phyloP scores from a whole-genome alignment of 2,888 invertebrate species.

The Hoplodrina blanda region DNA sequence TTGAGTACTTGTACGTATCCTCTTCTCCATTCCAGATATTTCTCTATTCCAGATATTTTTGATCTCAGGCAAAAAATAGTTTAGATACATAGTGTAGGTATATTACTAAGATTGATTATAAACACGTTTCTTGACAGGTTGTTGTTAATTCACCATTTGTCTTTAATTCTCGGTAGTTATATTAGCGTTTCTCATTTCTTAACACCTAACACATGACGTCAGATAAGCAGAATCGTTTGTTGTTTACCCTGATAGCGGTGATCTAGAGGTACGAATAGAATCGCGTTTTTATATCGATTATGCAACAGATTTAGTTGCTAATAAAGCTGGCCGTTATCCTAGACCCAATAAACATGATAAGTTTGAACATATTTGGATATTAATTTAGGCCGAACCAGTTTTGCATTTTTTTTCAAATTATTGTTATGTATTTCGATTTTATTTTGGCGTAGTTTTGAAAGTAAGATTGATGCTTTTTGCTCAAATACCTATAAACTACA shows the following conservation, averaged over 20 bases:
- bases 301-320: not conserved
- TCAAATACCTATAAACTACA: too few relatives aligned
- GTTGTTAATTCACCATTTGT: conserved; percentile 38
- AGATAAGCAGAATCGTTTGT: conserved; percentile 33
- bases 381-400: not conserved
- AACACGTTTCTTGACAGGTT: conserved; percentile 32
- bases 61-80: too few relatives aligned
- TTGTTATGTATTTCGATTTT: not conserved
- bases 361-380: not conserved
- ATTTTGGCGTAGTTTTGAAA: not conserved
- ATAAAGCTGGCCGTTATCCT: not conserved
- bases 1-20: too few relatives aligned
- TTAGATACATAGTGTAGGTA: not conserved
- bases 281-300: conserved; percentile 19
- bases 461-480: not conserved
- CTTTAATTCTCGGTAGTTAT: conserved; percentile 37
- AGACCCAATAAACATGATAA: conserved; percentile 6
- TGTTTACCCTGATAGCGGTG: conserved; percentile 38
- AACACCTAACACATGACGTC: conserved; percentile 40
- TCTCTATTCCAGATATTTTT: not conserved
- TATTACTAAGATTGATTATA: conserved; percentile 15
- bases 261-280: conserved; percentile 35
- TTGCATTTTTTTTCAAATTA: not conserved
- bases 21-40: too few relatives aligned
- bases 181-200: conserved; percentile 36